Percentiles rank a stretch among this genome's conserved stretches.
Conservation (phyloP, 53 echinoderm and acorn worm genomes). For the Astropecten irregularis region DNA sequence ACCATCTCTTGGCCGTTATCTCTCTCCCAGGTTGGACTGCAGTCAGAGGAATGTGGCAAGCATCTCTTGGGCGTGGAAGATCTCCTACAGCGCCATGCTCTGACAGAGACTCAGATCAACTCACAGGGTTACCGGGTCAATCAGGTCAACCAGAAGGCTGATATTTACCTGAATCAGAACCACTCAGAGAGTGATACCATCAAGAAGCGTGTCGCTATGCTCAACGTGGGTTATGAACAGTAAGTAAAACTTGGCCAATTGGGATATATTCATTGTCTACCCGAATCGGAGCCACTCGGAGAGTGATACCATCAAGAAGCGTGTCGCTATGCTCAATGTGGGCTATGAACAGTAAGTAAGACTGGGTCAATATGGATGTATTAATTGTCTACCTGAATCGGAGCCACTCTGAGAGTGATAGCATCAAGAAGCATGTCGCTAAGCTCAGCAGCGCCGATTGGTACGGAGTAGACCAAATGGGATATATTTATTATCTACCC, state of each 20-base stretch:
- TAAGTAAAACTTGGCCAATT: constrained; percentile 22
- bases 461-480: too few relatives aligned
- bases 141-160: constrained; percentile 81
- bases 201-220: constrained; percentile 69
- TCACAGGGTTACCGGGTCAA: constrained; percentile 77
- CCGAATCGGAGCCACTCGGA: constrained; percentile 68
- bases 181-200: constrained; percentile 78
- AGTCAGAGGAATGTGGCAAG: constrained; percentile 86
- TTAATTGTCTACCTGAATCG: too few relatives aligned
- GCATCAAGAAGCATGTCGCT: too few relatives aligned
- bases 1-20: too few relatives aligned
- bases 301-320: constrained; percentile 70
- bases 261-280: too few relatives aligned
- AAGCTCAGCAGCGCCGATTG: too few relatives aligned
- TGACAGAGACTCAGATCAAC: constrained; percentile 79
- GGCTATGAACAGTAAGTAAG: constrained; percentile 70
- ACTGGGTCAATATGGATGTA: background rate
- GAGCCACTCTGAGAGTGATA: background rate
- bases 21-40: constrained; percentile 65
- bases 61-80: constrained; percentile 91
- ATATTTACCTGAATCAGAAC: constrained; percentile 60
- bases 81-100: constrained; percentile 81
- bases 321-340: constrained; percentile 74
- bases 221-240: constrained; percentile 77
- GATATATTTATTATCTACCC: too few relatives aligned